Evolutionary conservation across 2,113 vertebrate species (phyloP).

Genomic region (Laterallus jamaicensis): DNA sequence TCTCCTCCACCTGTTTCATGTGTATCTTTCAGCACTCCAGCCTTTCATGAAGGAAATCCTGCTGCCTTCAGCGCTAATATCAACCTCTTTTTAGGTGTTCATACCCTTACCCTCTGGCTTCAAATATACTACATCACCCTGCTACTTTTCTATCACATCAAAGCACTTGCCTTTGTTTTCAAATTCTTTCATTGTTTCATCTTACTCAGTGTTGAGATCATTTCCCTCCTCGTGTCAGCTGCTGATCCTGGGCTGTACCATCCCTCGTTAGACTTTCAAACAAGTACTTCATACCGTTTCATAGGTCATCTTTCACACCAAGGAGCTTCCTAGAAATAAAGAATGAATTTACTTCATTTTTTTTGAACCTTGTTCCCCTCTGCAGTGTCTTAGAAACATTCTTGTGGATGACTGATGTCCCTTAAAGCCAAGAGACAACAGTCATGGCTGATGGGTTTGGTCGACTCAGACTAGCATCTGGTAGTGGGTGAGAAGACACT

Average conservation of each 20-base stretch:
- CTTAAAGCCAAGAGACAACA: neutral
- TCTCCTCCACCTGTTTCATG: constrained; percentile 7
- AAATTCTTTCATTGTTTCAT: neutral
- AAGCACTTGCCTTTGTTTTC: neutral
- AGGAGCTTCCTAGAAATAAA: neutral
- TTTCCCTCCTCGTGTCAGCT: neutral
- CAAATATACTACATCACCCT: neutral
- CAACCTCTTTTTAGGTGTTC: neutral
- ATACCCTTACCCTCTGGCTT: neutral
- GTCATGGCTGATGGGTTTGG: neutral
- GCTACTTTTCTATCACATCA: neutral
- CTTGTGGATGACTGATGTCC: neutral
- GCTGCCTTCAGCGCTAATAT: neutral
- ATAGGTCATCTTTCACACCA: neutral
- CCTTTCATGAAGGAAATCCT: neutral
- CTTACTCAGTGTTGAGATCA: neutral
- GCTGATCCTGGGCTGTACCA: neutral
- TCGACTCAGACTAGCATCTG: neutral
- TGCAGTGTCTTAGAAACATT: neutral
- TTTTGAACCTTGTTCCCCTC: neutral
- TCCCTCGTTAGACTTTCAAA: neutral
- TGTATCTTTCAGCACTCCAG: neutral
- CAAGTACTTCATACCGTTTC: neutral
- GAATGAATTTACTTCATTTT: neutral
- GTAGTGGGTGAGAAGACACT: neutral